These are phyloP conservation scores for Julus scandinavius DNA, from an alignment of 2,888 invertebrate species.

Conservation along the genomic window DNA sequence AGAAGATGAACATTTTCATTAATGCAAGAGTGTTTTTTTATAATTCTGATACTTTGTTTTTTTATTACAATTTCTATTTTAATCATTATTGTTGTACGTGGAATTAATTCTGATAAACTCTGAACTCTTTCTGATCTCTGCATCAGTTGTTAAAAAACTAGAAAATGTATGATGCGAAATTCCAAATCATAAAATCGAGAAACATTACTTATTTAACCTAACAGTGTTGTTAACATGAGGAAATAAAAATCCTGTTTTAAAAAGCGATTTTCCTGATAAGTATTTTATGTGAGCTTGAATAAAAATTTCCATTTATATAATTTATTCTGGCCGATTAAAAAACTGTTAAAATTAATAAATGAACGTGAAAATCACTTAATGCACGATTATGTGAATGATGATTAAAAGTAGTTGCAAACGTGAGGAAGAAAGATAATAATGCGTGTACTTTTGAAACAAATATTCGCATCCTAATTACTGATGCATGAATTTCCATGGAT, in stretches of 20 bases:
- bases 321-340: not conserved
- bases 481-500: not conserved
- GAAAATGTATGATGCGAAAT: not conserved
- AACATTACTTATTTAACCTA: not conserved
- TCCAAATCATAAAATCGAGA: not conserved
- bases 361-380: slow-evolving; percentile 18
- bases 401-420: not conserved
- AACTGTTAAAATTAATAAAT: not conserved
- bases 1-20: not conserved
- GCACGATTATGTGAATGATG: slow-evolving; percentile 33
- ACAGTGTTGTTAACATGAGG: not conserved
- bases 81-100: not conserved
- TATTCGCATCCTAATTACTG: slow-evolving; percentile 14
- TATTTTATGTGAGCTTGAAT: not conserved
- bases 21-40: not conserved
- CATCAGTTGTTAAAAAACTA: not conserved
- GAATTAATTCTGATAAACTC: not conserved
- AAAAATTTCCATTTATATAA: not conserved
- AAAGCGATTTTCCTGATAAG: not conserved
- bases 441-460: not conserved
- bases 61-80: not conserved
- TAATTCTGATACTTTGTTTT: not conserved
- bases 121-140: not conserved
- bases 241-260: not conserved
- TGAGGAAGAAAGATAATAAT: slow-evolving; percentile 1